Evolutionary conservation across 1,140 invertebrate genomes (phyloP).

Genomic region (Heterodera carotae): DNA sequence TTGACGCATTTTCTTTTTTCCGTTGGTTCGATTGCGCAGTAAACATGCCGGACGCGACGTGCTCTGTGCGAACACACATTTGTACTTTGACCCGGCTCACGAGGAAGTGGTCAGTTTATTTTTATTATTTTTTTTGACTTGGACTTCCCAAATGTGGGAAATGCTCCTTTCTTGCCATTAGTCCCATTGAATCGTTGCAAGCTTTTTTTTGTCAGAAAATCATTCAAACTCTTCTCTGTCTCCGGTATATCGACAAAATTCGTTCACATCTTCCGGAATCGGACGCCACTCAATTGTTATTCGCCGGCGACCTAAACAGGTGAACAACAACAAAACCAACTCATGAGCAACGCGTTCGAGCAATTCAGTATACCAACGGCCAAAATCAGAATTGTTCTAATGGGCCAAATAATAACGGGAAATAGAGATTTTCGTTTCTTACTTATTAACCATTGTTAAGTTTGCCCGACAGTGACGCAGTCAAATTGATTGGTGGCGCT

Average conservation of each 20-base stretch:
- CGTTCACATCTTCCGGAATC: not conserved
- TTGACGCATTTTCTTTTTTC: conserved; percentile 9
- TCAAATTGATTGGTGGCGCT: conserved; percentile 8
- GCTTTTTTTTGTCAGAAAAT: not conserved
- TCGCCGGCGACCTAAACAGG: conserved; percentile 33
- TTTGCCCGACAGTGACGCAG: conserved; percentile 11
- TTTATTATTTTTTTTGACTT: not conserved
- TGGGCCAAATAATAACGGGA: too few relatives aligned
- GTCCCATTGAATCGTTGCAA: too few relatives aligned
- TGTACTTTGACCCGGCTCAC: conserved; percentile 32
- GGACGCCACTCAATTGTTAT: conserved; percentile 20
- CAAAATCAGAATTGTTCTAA: too few relatives aligned
- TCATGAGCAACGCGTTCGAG: not conserved
- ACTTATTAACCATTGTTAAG: not conserved
- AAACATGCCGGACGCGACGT: not conserved
- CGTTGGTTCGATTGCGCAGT: conserved; percentile 30
- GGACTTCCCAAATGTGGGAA: too few relatives aligned
- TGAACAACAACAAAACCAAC: too few relatives aligned
- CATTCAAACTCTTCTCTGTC: conserved; percentile 27
- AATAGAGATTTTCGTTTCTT: too few relatives aligned
- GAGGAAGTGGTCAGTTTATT: conserved; percentile 23
- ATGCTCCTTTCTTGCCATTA: too few relatives aligned
- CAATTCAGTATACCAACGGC: not conserved
- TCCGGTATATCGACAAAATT: conserved; percentile 25
- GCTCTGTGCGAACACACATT: conserved; percentile 33